These are phyloP conservation scores for Lagodon rhomboides DNA, from an alignment of 2,797 vertebrate species.

Conservation along the genomic window DNA sequence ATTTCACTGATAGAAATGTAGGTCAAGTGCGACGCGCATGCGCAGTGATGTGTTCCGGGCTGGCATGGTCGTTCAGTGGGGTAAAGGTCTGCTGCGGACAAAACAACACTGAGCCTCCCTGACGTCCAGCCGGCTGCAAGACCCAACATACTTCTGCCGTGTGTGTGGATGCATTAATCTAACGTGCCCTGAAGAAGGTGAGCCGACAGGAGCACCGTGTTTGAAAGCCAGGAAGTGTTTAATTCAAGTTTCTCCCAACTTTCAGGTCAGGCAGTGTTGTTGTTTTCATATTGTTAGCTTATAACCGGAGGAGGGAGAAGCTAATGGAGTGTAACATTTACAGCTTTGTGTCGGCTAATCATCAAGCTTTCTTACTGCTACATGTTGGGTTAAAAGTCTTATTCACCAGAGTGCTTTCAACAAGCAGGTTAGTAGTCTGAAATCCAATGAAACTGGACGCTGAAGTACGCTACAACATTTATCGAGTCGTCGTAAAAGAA, in stretches of 20 bases:
- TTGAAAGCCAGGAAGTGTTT: not conserved
- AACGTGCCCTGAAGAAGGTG: conserved; percentile 30
- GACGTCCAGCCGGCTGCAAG: not conserved
- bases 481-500: too few species aligned
- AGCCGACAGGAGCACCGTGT: not conserved
- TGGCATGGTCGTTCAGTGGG: conserved; percentile 44
- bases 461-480: too few species aligned
- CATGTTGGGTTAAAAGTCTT: not conserved
- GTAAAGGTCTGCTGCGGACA: conserved; percentile 35
- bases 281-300: conserved; percentile 6
- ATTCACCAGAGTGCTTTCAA: not conserved
- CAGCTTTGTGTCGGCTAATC: too few species aligned
- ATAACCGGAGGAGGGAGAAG: too few species aligned
- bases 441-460: too few species aligned
- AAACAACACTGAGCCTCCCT: not conserved
- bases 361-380: too few species aligned
- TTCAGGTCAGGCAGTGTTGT: not conserved
- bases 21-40: conserved; percentile 51
- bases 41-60: conserved; percentile 5
- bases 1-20: conserved; percentile 1
- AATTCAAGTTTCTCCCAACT: not conserved
- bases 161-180: not conserved
- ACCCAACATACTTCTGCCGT: not conserved
- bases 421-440: too few species aligned
- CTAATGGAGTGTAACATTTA: too few species aligned